Conservation (phyloP, 2,113 vertebrate genomes). For the Callopanchax toddi region DNA sequence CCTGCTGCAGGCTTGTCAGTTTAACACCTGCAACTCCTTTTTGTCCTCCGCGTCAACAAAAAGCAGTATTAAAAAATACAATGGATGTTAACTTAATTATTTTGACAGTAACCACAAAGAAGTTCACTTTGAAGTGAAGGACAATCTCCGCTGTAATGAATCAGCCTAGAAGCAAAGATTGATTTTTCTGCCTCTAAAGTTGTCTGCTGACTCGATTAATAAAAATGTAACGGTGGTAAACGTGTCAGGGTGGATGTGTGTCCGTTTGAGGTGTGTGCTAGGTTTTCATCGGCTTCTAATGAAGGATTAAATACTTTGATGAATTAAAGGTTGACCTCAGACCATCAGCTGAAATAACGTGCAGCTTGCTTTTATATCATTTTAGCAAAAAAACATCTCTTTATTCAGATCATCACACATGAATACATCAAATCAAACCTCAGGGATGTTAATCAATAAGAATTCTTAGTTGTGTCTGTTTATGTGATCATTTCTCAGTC, state of each 20-base stretch:
- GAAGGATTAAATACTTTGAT: too few species aligned
- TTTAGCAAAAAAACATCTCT: not conserved
- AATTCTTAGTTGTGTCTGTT: too few species aligned
- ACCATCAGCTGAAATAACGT: not conserved
- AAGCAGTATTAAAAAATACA: conserved; percentile 39
- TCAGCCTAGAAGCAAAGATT: conserved; percentile 78
- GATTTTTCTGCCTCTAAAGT: conserved; percentile 75
- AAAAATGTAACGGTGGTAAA: conserved; percentile 75
- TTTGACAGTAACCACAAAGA: conserved; percentile 53
- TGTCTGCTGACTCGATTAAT: conserved; percentile 79
- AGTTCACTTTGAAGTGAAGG: conserved; percentile 56
- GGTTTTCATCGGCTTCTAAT: conserved; percentile 13
- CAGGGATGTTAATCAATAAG: too few species aligned
- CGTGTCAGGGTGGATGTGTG: conserved; percentile 64
- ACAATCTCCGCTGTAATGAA: conserved; percentile 73
- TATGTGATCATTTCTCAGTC: not conserved
- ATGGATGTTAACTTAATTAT: conserved; percentile 74
- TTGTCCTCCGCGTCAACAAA: conserved; percentile 51
- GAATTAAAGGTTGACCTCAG: conserved; percentile 5
- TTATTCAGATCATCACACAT: not conserved
- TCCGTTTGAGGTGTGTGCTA: not conserved
- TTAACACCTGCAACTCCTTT: conserved; percentile 7
- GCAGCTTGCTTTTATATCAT: too few species aligned
- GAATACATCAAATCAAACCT: not conserved
- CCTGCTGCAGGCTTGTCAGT: not conserved